These are phyloP conservation scores for Gastrophryne carolinensis DNA, from an alignment of 2,797 vertebrate genomes.

Conservation along the genomic window DNA sequence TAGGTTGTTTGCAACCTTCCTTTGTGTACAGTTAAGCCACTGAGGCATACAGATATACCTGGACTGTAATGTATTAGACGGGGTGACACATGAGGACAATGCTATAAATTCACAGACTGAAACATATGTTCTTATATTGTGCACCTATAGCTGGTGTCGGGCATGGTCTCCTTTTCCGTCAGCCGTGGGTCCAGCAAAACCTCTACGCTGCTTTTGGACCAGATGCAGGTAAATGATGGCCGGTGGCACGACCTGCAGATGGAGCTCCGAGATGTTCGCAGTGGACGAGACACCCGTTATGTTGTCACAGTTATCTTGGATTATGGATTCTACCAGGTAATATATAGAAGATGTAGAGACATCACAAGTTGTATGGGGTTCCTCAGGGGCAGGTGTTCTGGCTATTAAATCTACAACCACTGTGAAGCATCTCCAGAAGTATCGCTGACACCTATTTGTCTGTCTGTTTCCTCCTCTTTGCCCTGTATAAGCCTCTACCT, in stretches of 20 bases:
- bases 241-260: slow-evolving; percentile 94
- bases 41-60: too few relatives aligned
- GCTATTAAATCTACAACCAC: too few relatives aligned
- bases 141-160: slow-evolving; percentile 77
- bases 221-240: slow-evolving; percentile 87
- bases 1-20: neutral
- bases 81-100: too few relatives aligned
- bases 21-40: too few relatives aligned
- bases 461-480: too few relatives aligned
- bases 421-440: too few relatives aligned
- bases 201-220: slow-evolving; percentile 85
- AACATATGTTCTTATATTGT: neutral
- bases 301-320: slow-evolving; percentile 88
- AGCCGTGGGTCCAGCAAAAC: slow-evolving; percentile 75
- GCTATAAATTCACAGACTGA: too few relatives aligned
- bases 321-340: slow-evolving; percentile 91
- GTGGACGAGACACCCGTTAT: slow-evolving; percentile 80
- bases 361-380: too few relatives aligned
- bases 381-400: too few relatives aligned
- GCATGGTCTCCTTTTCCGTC: slow-evolving; percentile 87
- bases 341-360: neutral
- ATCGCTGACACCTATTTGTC: too few relatives aligned
- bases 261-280: slow-evolving; percentile 85
- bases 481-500: too few relatives aligned
- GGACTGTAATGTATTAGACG: too few relatives aligned